phyloP scores from a whole-genome alignment of 1,140 invertebrate genomes.

The Drosophila repletoides region DNA sequence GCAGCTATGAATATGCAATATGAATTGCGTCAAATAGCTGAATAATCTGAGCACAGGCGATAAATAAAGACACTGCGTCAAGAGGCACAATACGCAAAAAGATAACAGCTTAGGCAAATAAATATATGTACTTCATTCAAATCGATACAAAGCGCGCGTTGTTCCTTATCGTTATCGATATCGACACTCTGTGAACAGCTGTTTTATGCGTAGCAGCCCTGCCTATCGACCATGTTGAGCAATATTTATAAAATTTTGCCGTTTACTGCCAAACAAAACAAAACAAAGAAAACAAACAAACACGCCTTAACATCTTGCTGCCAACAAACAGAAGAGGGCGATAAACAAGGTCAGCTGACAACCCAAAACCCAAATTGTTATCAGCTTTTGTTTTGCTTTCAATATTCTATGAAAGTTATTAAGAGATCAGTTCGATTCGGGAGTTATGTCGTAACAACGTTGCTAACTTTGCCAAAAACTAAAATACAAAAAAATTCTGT shows the following conservation, averaged over 20 bases:
- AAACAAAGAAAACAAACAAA: neutral
- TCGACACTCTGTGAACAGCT: neutral
- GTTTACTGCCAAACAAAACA: neutral
- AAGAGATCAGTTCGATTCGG: neutral
- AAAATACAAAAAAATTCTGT: neutral
- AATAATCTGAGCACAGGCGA: constrained; percentile 4
- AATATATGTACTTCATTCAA: neutral
- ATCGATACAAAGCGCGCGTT: neutral
- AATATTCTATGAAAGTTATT: neutral
- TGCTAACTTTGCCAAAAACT: neutral
- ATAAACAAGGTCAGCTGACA: too few relatives aligned
- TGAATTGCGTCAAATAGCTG: constrained; percentile 2
- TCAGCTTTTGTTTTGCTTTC: constrained; percentile 29
- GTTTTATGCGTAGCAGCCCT: constrained; percentile 8
- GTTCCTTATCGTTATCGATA: neutral
- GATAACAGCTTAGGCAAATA: constrained; percentile 13
- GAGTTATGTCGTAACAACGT: constrained; percentile 48
- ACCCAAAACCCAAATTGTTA: too few relatives aligned
- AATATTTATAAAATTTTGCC: neutral
- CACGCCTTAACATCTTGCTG: neutral
- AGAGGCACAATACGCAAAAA: constrained; percentile 19
- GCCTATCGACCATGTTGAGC: neutral
- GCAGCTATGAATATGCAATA: neutral
- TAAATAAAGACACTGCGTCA: constrained; percentile 30
- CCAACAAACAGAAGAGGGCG: neutral